Conservation (phyloP, 2,888 invertebrate species). For the Agrochola litura region DNA sequence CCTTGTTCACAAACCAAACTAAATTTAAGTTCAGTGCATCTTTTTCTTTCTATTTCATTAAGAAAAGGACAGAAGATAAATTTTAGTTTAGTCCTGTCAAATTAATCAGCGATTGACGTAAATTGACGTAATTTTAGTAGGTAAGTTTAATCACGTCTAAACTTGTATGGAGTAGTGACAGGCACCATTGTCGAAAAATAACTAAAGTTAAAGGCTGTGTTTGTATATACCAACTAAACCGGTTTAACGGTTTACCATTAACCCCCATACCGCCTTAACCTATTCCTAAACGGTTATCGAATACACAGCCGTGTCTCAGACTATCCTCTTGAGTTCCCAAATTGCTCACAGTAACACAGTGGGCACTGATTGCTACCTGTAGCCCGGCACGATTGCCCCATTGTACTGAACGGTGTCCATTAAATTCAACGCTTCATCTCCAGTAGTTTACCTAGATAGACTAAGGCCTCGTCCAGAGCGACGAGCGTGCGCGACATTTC, state of each 20-base stretch:
- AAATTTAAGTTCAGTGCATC: no score
- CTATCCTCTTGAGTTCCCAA: constrained; percentile 45
- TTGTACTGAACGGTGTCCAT: constrained; percentile 32
- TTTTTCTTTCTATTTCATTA: no score
- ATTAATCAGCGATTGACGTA: no score
- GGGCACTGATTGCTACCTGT: constrained; percentile 54
- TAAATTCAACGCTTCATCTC: constrained; percentile 44
- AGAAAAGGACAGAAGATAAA: no score
- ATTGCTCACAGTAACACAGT: constrained; percentile 30
- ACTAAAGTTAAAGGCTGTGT: no score
- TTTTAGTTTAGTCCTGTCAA: no score
- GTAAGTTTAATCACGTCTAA: no score
- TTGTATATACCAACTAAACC: no score
- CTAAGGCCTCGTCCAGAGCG: not conserved
- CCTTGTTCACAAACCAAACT: no score
- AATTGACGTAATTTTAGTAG: no score
- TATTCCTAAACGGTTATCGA: constrained; percentile 51
- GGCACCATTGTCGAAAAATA: not conserved
- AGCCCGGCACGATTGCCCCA: constrained; percentile 30
- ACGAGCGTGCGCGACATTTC: not conserved
- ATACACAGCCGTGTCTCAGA: constrained; percentile 13
- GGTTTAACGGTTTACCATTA: no score
- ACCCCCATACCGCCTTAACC: not conserved
- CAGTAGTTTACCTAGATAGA: constrained; percentile 19
- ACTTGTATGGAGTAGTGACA: no score